Conservation (phyloP, 2,113 vertebrate species). For the Burhinus bistriatus region DNA sequence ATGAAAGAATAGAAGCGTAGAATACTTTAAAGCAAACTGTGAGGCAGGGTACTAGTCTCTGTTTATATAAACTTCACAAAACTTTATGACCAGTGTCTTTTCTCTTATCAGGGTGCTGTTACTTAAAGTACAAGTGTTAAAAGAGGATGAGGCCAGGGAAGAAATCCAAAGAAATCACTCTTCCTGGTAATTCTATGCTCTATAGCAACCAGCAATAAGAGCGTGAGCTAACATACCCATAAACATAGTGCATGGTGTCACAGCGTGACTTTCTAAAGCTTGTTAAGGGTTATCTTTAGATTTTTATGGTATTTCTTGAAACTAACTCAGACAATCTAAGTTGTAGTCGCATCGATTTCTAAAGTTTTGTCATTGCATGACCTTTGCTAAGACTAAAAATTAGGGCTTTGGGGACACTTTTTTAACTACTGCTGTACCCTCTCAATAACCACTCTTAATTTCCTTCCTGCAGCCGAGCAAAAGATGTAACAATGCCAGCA, state of each 20-base stretch:
- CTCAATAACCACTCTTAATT: neutral
- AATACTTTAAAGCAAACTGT: neutral
- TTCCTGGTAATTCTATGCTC: slow-evolving; percentile 24
- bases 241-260: neutral
- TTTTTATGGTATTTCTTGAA: neutral
- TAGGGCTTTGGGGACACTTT: neutral
- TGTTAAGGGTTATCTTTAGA: neutral
- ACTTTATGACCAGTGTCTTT: slow-evolving; percentile 12
- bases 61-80: neutral
- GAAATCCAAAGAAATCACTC: slow-evolving; percentile 41
- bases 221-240: neutral
- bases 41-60: neutral
- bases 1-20: neutral
- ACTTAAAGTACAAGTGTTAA: slow-evolving; percentile 37
- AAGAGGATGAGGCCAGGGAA: slow-evolving; percentile 58
- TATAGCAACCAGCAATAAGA: neutral
- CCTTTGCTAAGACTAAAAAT: neutral
- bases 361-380: neutral
- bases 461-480: slow-evolving; percentile 81
- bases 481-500: slow-evolving; percentile 87
- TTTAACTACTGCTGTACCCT: neutral
- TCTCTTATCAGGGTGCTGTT: slow-evolving; percentile 36
- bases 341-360: neutral
- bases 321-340: neutral
- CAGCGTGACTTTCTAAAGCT: neutral